Evolutionary conservation across 2,888 invertebrate species (phyloP).

Genomic region (Acronicta leporina): DNA sequence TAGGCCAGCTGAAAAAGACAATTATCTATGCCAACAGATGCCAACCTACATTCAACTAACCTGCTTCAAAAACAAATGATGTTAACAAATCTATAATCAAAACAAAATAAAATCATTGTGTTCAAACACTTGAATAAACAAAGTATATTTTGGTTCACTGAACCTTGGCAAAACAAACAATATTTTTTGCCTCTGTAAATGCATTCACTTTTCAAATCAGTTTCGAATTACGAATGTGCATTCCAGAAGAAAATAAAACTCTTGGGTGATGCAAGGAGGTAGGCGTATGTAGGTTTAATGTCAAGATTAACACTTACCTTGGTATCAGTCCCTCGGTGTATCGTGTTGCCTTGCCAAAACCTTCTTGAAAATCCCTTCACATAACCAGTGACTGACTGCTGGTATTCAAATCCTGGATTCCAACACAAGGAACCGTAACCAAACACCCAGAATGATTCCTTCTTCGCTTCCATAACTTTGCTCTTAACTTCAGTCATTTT

Average conservation of each 20-base stretch:
- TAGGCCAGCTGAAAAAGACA: not conserved
- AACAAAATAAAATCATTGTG: slow-evolving; percentile 4
- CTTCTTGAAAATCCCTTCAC: slow-evolving; percentile 94
- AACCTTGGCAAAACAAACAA: slow-evolving; percentile 25
- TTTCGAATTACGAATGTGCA: not conserved
- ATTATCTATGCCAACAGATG: not conserved
- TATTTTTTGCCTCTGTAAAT: not conserved
- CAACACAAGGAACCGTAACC: slow-evolving; percentile 99
- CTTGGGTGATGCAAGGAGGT: slow-evolving; percentile 44
- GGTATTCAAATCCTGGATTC: slow-evolving; percentile 97
- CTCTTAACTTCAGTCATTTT: slow-evolving; percentile 53
- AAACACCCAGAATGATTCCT: slow-evolving; percentile 94
- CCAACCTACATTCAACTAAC: not conserved
- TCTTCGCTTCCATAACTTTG: slow-evolving; percentile 60
- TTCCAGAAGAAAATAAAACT: not conserved
- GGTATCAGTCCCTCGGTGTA: slow-evolving; percentile 93
- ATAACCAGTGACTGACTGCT: slow-evolving; percentile 94
- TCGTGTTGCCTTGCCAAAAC: slow-evolving; percentile 98
- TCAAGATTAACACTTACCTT: slow-evolving; percentile 91
- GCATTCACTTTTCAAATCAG: slow-evolving; percentile 3
- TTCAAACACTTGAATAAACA: slow-evolving; percentile 1
- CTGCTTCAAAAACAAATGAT: slow-evolving; percentile 1
- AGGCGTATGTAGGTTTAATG: slow-evolving; percentile 22
- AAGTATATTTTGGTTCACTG: slow-evolving; percentile 21
- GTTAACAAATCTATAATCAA: not conserved